These are phyloP conservation scores for Stenchaetothrips biformis DNA, from an alignment of 2,888 invertebrate genomes.

Conservation along the genomic window DNA sequence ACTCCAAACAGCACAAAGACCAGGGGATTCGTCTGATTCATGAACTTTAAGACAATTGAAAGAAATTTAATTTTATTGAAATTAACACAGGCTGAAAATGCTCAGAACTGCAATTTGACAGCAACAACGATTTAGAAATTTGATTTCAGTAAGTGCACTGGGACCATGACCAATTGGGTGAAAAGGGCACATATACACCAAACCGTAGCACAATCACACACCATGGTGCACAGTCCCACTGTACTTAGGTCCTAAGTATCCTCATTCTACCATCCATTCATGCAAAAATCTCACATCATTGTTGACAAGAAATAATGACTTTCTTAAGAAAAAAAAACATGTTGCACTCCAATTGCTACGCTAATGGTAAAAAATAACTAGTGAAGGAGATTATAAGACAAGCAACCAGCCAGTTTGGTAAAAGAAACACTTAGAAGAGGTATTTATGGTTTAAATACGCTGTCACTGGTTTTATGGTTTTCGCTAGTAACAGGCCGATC, in stretches of 20 bases:
- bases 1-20: conserved; percentile 15
- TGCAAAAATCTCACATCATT: conserved; percentile 25
- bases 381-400: conserved; percentile 25
- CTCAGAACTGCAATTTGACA: conserved; percentile 1
- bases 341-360: conserved; percentile 24
- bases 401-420: conserved; percentile 24
- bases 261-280: conserved; percentile 24
- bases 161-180: not conserved
- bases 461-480: conserved; percentile 25
- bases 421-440: conserved; percentile 25
- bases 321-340: conserved; percentile 24
- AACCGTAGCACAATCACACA: conserved; percentile 20
- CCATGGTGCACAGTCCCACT: not conserved
- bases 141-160: not conserved
- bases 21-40: conserved; percentile 17
- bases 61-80: not conserved
- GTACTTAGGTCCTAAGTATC: not conserved
- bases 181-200: conserved; percentile 18
- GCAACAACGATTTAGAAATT: not conserved
- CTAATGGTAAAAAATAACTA: conserved; percentile 25
- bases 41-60: no score
- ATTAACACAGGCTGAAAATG: not conserved
- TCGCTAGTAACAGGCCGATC: conserved; percentile 24
- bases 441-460: conserved; percentile 25
- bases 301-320: conserved; percentile 25